phyloP scores from a whole-genome alignment of 1,140 invertebrate species.

The Conopomorpha cramerella region DNA sequence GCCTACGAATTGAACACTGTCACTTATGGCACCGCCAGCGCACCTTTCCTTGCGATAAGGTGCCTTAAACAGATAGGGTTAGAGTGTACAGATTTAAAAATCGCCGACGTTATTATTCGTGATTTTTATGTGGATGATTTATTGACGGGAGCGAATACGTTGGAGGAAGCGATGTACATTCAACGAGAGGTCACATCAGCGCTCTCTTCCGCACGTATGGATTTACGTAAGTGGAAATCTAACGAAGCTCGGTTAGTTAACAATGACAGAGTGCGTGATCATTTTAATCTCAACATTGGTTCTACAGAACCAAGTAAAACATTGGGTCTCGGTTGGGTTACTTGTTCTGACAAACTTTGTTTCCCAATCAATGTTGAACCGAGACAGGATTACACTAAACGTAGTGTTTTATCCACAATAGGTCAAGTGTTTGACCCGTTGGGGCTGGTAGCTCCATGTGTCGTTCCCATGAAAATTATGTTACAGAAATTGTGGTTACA shows the following conservation, averaged over 20 bases:
- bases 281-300: no score
- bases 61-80: not conserved
- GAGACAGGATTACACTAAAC: no score
- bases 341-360: not conserved
- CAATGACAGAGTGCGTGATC: no score
- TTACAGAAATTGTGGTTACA: no score
- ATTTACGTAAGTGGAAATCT: no score
- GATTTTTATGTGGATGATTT: slow-evolving; percentile 1
- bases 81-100: not conserved
- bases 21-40: not conserved
- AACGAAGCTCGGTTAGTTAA: no score
- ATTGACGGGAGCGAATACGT: not conserved
- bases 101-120: not conserved
- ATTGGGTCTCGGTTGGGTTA: not conserved
- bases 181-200: no score
- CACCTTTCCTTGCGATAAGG: not conserved
- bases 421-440: not conserved
- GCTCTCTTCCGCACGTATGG: no score
- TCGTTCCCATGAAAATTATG: not conserved
- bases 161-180: not conserved
- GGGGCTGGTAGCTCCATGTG: not conserved
- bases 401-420: not conserved
- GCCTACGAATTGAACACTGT: not conserved
- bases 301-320: no score
- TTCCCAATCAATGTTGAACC: no score